Conservation (phyloP, 23 tunicate genomes). For the Ascidia mentula region DNA sequence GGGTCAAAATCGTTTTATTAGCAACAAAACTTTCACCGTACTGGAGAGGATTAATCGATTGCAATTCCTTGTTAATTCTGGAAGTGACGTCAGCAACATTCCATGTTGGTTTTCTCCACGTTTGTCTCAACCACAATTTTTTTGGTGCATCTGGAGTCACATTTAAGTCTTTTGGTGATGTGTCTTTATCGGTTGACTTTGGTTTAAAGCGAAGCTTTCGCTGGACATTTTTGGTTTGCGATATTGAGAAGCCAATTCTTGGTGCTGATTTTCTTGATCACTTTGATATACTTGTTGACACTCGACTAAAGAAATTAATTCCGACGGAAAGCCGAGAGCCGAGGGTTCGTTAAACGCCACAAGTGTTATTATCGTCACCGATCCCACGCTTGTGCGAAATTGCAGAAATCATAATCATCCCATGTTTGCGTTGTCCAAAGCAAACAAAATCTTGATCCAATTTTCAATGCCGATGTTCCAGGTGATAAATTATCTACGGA, state of each 20-base stretch:
- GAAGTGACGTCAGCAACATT: constrained; percentile 13
- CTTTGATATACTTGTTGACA: not conserved
- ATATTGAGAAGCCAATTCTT: not conserved
- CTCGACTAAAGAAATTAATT: not conserved
- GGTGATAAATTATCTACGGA: too few species aligned
- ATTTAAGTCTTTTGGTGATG: not conserved
- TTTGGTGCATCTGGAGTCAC: not conserved
- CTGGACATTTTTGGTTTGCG: constrained; percentile 14
- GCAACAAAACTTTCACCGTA: not conserved
- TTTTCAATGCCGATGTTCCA: too few species aligned
- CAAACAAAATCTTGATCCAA: too few species aligned
- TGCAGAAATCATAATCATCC: too few species aligned
- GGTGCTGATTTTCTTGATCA: constrained; percentile 10
- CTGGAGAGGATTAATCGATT: not conserved
- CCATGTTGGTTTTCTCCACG: constrained; percentile 5
- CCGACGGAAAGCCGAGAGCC: too few species aligned
- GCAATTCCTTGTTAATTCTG: not conserved
- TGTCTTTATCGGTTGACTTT: not conserved
- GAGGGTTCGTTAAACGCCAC: too few species aligned
- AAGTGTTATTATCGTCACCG: too few species aligned
- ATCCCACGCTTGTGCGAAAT: too few species aligned
- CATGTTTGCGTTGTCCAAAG: too few species aligned
- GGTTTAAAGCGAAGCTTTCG: not conserved
- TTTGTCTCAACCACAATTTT: not conserved
- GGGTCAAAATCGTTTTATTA: too few species aligned